A percentile compares a stretch with the other conserved stretches of the same genome.
These are phyloP conservation scores for Lithophane socia DNA, from an alignment of 2,888 invertebrate species.

Conservation along the genomic window DNA sequence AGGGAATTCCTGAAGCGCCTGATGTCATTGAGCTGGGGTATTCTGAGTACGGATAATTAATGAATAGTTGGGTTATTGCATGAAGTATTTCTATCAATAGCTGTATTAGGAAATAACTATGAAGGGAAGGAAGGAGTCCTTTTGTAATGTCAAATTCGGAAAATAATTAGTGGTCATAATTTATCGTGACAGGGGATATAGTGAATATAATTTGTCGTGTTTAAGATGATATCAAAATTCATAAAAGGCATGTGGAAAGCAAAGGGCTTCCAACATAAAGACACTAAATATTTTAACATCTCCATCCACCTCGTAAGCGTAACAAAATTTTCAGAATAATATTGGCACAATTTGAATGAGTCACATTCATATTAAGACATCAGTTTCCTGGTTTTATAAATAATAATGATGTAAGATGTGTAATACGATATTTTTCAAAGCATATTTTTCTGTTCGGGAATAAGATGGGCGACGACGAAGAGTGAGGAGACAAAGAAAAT, in stretches of 20 bases:
- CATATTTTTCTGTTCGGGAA: slow-evolving; percentile 37
- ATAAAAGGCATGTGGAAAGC: background rate
- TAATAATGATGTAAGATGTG: slow-evolving; percentile 53
- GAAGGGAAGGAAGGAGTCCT: background rate
- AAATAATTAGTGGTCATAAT: background rate
- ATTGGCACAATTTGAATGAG: slow-evolving; percentile 41
- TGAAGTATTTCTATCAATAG: slow-evolving; percentile 14
- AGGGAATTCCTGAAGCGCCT: slow-evolving; percentile 61
- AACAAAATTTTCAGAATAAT: slow-evolving; percentile 31
- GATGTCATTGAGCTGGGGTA: slow-evolving; percentile 47
- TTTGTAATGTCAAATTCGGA: background rate
- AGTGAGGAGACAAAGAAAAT: slow-evolving; percentile 31
- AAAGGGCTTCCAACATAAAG: slow-evolving; percentile 6
- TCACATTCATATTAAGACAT: slow-evolving; percentile 46
- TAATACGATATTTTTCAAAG: slow-evolving; percentile 44
- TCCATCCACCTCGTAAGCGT: background rate
- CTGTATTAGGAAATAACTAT: background rate
- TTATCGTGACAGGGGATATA: background rate
- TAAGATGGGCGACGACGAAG: background rate
- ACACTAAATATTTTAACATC: slow-evolving; percentile 3
- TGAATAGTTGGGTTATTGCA: slow-evolving; percentile 10
- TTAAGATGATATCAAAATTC: background rate
- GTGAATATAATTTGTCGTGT: background rate
- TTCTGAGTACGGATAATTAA: slow-evolving; percentile 35
- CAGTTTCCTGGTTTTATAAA: slow-evolving; percentile 57